These are phyloP conservation scores for Gonioctena quinquepunctata DNA, from an alignment of 1,140 invertebrate species.

Conservation along the genomic window DNA sequence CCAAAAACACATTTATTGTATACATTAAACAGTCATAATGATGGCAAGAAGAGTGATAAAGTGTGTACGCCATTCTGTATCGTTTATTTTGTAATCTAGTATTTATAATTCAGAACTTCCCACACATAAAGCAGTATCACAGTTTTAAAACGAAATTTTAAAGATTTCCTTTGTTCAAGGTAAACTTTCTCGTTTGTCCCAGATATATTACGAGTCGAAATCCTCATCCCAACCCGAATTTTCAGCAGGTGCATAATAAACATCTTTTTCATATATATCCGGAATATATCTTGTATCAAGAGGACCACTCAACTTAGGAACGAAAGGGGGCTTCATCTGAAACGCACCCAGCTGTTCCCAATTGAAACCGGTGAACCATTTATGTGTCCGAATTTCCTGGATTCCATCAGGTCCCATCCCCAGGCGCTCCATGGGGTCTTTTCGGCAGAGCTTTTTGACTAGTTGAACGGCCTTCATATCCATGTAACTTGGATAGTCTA, in stretches of 20 bases:
- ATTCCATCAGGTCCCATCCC: conserved; percentile 75
- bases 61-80: too few species aligned
- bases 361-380: conserved; percentile 62
- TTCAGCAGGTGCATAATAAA: background rate
- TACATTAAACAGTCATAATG: too few species aligned
- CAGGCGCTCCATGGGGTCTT: conserved; percentile 86
- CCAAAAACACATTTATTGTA: too few species aligned
- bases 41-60: too few species aligned
- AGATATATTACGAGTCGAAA: too few species aligned
- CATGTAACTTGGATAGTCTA: conserved; percentile 80
- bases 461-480: conserved; percentile 77
- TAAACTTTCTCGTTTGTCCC: too few species aligned
- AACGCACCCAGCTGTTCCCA: conserved; percentile 29
- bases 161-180: too few species aligned
- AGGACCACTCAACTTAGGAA: background rate
- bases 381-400: conserved; percentile 89
- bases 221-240: conserved; percentile 7
- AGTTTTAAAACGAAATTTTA: too few species aligned
- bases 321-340: conserved; percentile 23
- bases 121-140: too few species aligned
- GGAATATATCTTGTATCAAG: background rate
- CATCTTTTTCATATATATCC: background rate
- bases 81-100: too few species aligned
- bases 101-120: too few species aligned
- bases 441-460: conserved; percentile 84